These are phyloP conservation scores for Dicerorhinus sumatrensis DNA, from an alignment of 2,113 vertebrate species.

Conservation along the genomic window DNA sequence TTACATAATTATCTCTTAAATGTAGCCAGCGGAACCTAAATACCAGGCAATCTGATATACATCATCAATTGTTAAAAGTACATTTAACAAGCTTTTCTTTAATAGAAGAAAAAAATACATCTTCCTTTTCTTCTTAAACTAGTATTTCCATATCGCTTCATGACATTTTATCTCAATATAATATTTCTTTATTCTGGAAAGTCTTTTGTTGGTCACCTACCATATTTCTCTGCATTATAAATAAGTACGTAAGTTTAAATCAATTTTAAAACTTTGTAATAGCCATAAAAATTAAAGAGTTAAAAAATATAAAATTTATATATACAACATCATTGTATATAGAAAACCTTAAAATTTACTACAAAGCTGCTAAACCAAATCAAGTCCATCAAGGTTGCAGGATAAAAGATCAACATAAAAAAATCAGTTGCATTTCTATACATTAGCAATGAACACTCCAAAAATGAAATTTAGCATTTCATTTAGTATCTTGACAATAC, in stretches of 20 bases:
- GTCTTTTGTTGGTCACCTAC: background rate
- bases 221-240: background rate
- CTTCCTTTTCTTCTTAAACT: background rate
- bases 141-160: background rate
- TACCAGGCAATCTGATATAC: background rate
- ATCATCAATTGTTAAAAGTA: constrained; percentile 17
- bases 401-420: background rate
- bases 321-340: background rate
- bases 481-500: background rate
- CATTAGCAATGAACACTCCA: background rate
- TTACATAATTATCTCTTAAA: background rate
- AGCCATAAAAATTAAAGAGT: background rate
- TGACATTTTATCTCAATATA: background rate
- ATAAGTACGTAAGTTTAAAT: background rate
- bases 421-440: background rate
- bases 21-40: background rate
- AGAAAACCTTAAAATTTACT: background rate
- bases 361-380: background rate
- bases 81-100: background rate
- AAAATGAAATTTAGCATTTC: constrained; percentile 8
- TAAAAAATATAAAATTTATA: background rate
- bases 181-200: constrained; percentile 27
- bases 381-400: background rate
- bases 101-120: background rate
- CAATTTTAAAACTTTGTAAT: background rate